phyloP scores from a whole-genome alignment of 2,888 invertebrate genomes.

The Harpalus rubripes region DNA sequence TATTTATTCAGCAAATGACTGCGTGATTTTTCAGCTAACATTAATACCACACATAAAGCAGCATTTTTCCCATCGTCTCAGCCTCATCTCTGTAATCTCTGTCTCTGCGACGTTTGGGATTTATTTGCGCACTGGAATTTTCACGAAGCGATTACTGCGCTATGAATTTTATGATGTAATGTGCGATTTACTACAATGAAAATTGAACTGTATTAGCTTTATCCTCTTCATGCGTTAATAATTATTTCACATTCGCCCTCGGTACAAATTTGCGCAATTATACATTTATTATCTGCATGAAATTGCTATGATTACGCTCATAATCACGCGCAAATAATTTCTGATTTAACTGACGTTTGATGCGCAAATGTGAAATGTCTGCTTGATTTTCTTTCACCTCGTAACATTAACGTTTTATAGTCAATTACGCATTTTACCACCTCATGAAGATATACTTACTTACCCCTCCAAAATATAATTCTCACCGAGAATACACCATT shows the following conservation, averaged over 20 bases:
- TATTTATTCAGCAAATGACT: constrained; percentile 65
- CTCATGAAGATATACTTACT: not conserved
- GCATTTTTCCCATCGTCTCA: constrained; percentile 37
- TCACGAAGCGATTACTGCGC: not conserved
- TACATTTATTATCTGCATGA: constrained; percentile 24
- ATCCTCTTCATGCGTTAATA: constrained; percentile 19
- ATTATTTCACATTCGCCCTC: constrained; percentile 21
- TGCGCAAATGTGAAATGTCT: not conserved
- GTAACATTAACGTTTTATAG: not conserved
- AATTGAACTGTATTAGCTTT: constrained; percentile 30
- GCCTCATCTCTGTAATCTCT: constrained; percentile 44
- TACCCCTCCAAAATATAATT: not conserved
- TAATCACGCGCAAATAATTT: constrained; percentile 10
- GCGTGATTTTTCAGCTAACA: constrained; percentile 62
- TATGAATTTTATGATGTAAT: constrained; percentile 22
- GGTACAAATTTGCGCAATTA: constrained; percentile 9
- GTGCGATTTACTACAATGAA: constrained; percentile 26
- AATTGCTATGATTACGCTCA: constrained; percentile 15
- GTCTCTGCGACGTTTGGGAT: constrained; percentile 29
- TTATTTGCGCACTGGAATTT: constrained; percentile 11
- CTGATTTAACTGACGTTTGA: not conserved
- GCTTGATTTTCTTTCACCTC: not conserved
- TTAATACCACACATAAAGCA: constrained; percentile 61
- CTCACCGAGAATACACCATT: not conserved
- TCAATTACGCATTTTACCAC: not conserved